These are phyloP conservation scores for Habrosyne pyritoides DNA, from an alignment of 2,888 invertebrate species.

Conservation along the genomic window DNA sequence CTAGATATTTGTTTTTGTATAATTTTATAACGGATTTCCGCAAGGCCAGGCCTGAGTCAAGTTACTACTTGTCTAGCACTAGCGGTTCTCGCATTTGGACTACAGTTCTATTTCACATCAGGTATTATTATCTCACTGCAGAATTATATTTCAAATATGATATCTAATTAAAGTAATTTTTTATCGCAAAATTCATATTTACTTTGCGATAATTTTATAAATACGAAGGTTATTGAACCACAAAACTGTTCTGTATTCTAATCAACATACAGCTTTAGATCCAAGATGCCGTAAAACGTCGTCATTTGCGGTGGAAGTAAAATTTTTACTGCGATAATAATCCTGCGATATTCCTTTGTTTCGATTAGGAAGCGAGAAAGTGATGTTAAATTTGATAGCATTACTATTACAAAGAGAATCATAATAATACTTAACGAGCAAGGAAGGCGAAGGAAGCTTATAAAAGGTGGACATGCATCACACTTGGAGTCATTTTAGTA, in stretches of 20 bases:
- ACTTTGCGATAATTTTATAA: background rate
- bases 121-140: too few species aligned
- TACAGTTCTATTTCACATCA: too few species aligned
- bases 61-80: too few species aligned
- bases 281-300: background rate
- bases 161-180: background rate
- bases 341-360: background rate
- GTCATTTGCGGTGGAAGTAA: slow-evolving; percentile 4
- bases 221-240: background rate
- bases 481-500: too few species aligned
- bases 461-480: background rate
- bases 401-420: background rate
- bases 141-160: too few species aligned
- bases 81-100: too few species aligned
- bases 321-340: background rate
- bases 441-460: background rate
- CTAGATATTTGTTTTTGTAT: too few species aligned
- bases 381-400: background rate
- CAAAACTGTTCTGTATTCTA: background rate
- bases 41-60: too few species aligned
- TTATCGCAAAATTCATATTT: background rate
- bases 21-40: too few species aligned
- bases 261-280: background rate
- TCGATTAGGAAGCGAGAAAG: background rate
- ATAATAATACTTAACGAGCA: background rate